Conservation (phyloP, 2,113 vertebrate species). For the Passer domesticus region DNA sequence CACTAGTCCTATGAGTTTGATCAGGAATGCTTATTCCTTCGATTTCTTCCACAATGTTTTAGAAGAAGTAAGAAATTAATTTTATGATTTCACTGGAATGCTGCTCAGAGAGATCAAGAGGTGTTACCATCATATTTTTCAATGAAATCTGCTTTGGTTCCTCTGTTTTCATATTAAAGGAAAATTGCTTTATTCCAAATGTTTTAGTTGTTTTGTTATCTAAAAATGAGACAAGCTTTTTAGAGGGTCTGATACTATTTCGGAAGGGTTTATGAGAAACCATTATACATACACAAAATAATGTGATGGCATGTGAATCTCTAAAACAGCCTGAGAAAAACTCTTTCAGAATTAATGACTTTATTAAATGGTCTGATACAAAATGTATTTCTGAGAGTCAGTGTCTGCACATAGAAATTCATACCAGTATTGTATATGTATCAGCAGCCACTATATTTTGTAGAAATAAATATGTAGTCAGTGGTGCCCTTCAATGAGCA, state of each 20-base stretch:
- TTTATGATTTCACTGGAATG: background rate
- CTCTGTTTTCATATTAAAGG: background rate
- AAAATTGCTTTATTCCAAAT: background rate
- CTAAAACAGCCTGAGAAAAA: background rate
- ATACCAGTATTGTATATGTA: background rate
- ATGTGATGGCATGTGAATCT: background rate
- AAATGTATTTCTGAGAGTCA: background rate
- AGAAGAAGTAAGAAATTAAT: background rate
- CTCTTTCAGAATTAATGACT: background rate
- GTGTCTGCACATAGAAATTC: background rate
- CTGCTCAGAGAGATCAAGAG: background rate
- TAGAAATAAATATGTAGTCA: slow-evolving; percentile 28
- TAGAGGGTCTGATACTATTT: background rate
- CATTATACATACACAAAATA: background rate
- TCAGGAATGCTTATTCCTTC: background rate
- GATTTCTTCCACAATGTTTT: background rate
- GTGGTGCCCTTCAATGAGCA: background rate
- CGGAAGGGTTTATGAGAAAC: background rate
- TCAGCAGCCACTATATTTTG: background rate
- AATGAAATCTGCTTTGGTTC: background rate
- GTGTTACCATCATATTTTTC: background rate
- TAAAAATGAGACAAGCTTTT: background rate
- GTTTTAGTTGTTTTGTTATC: background rate
- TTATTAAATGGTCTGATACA: background rate
- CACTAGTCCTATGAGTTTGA: background rate